phyloP scores from a whole-genome alignment of 2,888 invertebrate genomes.

The Anaspis maculata region DNA sequence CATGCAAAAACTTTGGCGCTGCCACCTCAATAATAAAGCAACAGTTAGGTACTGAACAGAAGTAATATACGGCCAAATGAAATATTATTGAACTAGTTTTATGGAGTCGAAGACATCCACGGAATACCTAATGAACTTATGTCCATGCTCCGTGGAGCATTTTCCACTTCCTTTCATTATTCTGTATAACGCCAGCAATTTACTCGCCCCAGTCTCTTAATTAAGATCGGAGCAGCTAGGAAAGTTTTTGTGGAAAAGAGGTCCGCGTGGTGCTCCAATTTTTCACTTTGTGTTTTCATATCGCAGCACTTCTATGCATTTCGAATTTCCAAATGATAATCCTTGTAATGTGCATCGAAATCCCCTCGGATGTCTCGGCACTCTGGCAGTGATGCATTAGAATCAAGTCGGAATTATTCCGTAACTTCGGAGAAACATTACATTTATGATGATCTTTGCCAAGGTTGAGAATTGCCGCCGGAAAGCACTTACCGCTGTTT shows the following conservation, averaged over 20 bases:
- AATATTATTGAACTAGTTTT: conserved; percentile 14
- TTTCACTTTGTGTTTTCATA: too few species aligned
- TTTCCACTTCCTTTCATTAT: conserved; percentile 17
- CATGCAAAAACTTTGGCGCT: too few species aligned
- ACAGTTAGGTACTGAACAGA: too few species aligned
- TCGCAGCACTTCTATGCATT: too few species aligned
- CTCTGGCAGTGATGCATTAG: not conserved
- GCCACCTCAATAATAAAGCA: too few species aligned
- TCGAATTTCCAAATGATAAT: not conserved
- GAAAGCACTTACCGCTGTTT: conserved; percentile 2
- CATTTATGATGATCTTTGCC: too few species aligned
- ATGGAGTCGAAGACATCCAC: conserved; percentile 12
- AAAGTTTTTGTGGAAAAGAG: too few species aligned
- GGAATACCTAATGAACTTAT: conserved; percentile 16
- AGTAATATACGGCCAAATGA: conserved; percentile 10
- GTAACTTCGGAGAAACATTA: too few species aligned
- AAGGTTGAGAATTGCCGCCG: not conserved
- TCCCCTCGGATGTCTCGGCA: not conserved
- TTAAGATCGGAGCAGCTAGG: too few species aligned
- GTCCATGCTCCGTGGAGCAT: conserved; percentile 10
- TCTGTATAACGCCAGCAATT: conserved; percentile 14
- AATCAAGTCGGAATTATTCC: too few species aligned
- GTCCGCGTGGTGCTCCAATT: too few species aligned
- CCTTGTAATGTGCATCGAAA: not conserved
- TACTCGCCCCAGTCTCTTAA: conserved; percentile 17